These are phyloP conservation scores for Cataglyphis hispanica DNA, from an alignment of 1,140 invertebrate species.

Conservation along the genomic window DNA sequence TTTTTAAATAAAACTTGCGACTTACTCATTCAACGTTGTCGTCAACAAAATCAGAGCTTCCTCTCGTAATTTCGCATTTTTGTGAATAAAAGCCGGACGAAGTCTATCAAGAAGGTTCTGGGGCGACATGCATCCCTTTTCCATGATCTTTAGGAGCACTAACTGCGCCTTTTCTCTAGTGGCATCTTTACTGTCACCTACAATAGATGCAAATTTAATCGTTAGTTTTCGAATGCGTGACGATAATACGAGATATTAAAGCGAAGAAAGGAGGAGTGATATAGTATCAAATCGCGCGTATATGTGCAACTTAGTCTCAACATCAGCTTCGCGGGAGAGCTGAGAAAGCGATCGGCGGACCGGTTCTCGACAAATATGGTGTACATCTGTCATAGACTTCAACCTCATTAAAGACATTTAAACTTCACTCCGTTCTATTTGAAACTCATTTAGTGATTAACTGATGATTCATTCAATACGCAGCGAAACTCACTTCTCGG, in stretches of 20 bases:
- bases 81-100: constrained; percentile 92
- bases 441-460: constrained; percentile 25
- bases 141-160: constrained; percentile 92
- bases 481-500: background rate
- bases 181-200: constrained; percentile 93
- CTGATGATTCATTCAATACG: constrained; percentile 59
- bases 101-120: constrained; percentile 94
- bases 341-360: constrained; percentile 44
- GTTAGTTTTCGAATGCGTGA: background rate
- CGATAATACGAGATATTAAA: background rate
- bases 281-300: background rate
- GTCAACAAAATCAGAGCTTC: constrained; percentile 93
- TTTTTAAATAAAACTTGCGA: background rate
- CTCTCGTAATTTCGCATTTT: constrained; percentile 95
- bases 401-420: constrained; percentile 59
- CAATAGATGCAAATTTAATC: constrained; percentile 11
- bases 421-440: constrained; percentile 60
- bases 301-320: background rate
- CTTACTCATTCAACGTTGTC: constrained; percentile 94
- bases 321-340: constrained; percentile 7
- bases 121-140: constrained; percentile 92
- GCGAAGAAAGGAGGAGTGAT: background rate
- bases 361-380: constrained; percentile 66
- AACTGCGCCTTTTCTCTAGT: constrained; percentile 94
- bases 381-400: constrained; percentile 64